Evolutionary conservation across 2,888 invertebrate species (phyloP).

Genomic region (Auanema freiburgensis): DNA sequence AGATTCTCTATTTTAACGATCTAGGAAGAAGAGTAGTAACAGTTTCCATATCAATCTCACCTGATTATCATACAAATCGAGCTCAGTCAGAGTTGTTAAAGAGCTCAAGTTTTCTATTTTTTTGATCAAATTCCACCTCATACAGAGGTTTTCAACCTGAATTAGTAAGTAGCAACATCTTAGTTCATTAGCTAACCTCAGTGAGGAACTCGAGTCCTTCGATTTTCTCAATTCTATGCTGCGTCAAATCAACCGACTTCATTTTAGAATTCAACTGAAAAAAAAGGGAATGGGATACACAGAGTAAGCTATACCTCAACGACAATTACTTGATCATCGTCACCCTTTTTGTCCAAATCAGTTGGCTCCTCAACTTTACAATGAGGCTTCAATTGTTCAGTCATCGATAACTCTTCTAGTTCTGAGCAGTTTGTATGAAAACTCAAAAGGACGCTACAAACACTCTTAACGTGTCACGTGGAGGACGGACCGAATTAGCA

Average conservation of each 20-base stretch:
- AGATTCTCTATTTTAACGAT: slow-evolving; percentile 81
- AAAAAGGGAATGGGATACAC: no score
- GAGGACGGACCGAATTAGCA: no score
- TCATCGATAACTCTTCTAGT: no score
- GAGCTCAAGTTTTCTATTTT: slow-evolving; percentile 86
- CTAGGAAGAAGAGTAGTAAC: slow-evolving; percentile 7
- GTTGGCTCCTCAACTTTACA: no score
- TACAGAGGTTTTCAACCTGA: slow-evolving; percentile 75
- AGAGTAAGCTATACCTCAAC: no score
- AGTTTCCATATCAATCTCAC: slow-evolving; percentile 67
- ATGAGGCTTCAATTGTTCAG: no score
- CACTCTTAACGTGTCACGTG: no score
- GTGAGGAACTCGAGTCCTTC: slow-evolving; percentile 41
- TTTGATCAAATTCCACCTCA: slow-evolving; percentile 93
- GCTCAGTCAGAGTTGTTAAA: slow-evolving; percentile 75
- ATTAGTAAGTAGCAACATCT: not conserved
- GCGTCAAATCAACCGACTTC: slow-evolving; percentile 38
- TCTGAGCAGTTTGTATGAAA: no score
- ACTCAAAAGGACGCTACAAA: no score
- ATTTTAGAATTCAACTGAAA: slow-evolving; percentile 17
- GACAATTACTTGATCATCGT: no score
- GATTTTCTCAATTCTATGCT: slow-evolving; percentile 38
- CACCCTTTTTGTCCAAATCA: no score
- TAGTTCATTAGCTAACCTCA: not conserved
- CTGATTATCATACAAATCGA: slow-evolving; percentile 96